phyloP scores from a whole-genome alignment of 2,888 invertebrate species.

The Drosophila leonis region DNA sequence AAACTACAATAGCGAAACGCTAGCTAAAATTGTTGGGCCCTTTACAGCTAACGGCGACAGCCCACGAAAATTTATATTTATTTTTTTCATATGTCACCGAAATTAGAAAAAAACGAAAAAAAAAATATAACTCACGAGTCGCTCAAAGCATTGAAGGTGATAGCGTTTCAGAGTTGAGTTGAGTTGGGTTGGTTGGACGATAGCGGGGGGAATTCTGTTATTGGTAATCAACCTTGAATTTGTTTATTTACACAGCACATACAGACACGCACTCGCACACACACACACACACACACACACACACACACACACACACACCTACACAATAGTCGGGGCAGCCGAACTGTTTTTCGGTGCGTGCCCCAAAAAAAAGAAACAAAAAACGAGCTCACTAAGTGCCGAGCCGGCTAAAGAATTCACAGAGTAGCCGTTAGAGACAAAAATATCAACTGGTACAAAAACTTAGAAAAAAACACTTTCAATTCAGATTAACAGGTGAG shows the following conservation, averaged over 20 bases:
- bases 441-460: background rate
- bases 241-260: conserved; percentile 55
- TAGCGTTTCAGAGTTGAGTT: conserved; percentile 40
- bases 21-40: conserved; percentile 54
- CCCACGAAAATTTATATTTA: conserved; percentile 48
- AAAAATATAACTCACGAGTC: conserved; percentile 39
- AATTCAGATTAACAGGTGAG: conserved; percentile 15
- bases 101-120: conserved; percentile 48
- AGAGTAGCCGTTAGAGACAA: conserved; percentile 8
- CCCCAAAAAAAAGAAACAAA: conserved; percentile 11
- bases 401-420: conserved; percentile 24
- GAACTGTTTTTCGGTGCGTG: conserved; percentile 37
- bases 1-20: conserved; percentile 19
- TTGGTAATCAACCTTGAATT: conserved; percentile 81
- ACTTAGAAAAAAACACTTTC: conserved; percentile 18
- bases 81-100: conserved; percentile 61
- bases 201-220: conserved; percentile 37
- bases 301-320: conserved; percentile 9
- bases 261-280: conserved; percentile 27
- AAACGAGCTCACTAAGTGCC: conserved; percentile 11
- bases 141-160: conserved; percentile 53
- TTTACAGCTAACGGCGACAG: conserved; percentile 59
- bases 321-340: conserved; percentile 31
- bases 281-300: conserved; percentile 12
- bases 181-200: conserved; percentile 29